These are phyloP conservation scores for Calephelis perditalis DNA, from an alignment of 2,888 invertebrate species.

Conservation along the genomic window DNA sequence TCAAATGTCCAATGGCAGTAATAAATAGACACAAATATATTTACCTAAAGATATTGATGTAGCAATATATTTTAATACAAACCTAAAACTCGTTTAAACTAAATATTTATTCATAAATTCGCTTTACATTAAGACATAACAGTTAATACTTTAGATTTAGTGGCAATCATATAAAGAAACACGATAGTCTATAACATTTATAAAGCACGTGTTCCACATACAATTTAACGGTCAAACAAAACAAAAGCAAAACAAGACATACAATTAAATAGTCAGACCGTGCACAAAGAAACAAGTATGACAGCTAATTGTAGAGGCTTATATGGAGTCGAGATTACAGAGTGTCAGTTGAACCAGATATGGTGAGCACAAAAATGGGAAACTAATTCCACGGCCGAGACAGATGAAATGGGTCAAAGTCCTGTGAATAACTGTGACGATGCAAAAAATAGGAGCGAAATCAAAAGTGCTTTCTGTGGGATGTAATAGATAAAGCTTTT, in stretches of 20 bases:
- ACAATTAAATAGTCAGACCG: slow-evolving; percentile 50
- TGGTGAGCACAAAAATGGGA: slow-evolving; percentile 53
- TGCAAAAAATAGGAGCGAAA: slow-evolving; percentile 5
- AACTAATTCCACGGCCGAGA: slow-evolving; percentile 50
- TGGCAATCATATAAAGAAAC: too few species aligned
- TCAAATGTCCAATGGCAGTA: too few species aligned
- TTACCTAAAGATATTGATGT: too few species aligned
- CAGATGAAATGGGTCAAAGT: slow-evolving; percentile 45
- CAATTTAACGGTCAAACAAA: slow-evolving; percentile 27
- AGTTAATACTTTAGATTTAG: too few species aligned
- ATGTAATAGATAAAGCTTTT: slow-evolving; percentile 2
- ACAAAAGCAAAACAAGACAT: slow-evolving; percentile 37
- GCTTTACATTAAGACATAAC: too few species aligned
- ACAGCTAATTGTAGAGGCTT: slow-evolving; percentile 63
- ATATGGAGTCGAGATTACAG: slow-evolving; percentile 61
- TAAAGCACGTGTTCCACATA: slow-evolving; percentile 11
- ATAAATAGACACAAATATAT: too few species aligned
- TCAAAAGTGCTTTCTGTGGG: slow-evolving; percentile 6
- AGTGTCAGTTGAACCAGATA: slow-evolving; percentile 51
- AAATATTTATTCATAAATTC: too few species aligned
- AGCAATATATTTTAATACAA: too few species aligned
- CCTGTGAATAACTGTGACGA: slow-evolving; percentile 28
- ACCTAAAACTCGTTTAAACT: too few species aligned
- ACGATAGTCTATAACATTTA: neutral
- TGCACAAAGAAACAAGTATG: slow-evolving; percentile 56